These are phyloP conservation scores for Setophaga coronata DNA, from an alignment of 2,113 vertebrate species.

Conservation along the genomic window DNA sequence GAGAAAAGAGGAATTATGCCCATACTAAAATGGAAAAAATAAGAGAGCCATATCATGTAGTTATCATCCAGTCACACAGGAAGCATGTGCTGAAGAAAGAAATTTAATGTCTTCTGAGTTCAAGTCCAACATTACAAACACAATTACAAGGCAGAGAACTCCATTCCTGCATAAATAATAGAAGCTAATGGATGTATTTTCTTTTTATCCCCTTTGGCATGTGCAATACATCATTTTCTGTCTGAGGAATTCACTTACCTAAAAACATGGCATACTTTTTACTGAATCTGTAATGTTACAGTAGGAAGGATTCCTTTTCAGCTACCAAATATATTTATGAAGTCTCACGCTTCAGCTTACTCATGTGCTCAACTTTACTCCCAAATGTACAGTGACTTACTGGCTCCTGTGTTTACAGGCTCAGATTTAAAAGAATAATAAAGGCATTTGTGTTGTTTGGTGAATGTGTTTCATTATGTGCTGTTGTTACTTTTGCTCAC, in stretches of 20 bases:
- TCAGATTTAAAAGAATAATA: neutral
- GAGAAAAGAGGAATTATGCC: neutral
- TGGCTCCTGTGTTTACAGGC: neutral
- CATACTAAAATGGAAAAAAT: neutral
- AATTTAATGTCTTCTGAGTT: neutral
- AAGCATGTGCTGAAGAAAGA: neutral
- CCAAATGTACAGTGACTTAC: neutral
- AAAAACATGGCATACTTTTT: neutral
- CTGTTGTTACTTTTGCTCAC: neutral
- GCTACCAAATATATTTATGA: neutral
- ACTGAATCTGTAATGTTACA: neutral
- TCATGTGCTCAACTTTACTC: constrained; percentile 1
- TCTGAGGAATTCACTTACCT: neutral
- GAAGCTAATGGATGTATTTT: neutral
- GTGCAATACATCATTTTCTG: neutral
- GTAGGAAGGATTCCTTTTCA: neutral
- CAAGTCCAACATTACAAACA: neutral
- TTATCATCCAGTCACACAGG: neutral
- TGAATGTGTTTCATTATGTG: neutral
- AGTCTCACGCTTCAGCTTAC: neutral
- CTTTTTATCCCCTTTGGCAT: neutral
- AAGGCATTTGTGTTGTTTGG: neutral
- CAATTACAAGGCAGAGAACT: neutral
- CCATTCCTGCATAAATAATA: neutral
- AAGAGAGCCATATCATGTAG: neutral